Evolutionary conservation across 2,113 vertebrate genomes (phyloP).

Genomic region (Siphamia tubifer): DNA sequence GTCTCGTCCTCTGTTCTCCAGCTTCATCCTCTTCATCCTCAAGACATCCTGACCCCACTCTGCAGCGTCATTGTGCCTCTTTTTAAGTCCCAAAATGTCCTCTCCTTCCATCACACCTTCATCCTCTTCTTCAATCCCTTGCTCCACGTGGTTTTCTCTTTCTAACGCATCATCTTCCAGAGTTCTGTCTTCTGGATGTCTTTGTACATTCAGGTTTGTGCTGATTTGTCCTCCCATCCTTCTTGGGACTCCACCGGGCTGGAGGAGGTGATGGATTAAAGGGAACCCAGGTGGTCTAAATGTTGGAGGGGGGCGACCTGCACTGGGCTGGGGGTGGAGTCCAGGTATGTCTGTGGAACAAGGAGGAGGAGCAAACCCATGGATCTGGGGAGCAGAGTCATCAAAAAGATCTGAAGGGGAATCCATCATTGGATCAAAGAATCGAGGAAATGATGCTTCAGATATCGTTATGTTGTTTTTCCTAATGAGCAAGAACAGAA

Average conservation of each 20-base stretch:
- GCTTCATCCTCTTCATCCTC: slow-evolving; percentile 74
- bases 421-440: slow-evolving; percentile 71
- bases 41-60: slow-evolving; percentile 69
- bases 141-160: slow-evolving; percentile 34
- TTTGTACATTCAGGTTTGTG: slow-evolving; percentile 25
- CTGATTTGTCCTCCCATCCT: slow-evolving; percentile 55
- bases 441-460: background rate
- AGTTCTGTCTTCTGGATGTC: slow-evolving; percentile 33
- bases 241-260: slow-evolving; percentile 64
- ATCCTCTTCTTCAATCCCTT: slow-evolving; percentile 24
- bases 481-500: background rate
- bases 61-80: slow-evolving; percentile 23
- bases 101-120: slow-evolving; percentile 37
- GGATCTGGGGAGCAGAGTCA: slow-evolving; percentile 65
- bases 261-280: slow-evolving; percentile 76
- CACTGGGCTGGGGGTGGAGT: slow-evolving; percentile 32
- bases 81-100: slow-evolving; percentile 47
- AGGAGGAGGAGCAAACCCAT: slow-evolving; percentile 57
- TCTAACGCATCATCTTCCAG: slow-evolving; percentile 40
- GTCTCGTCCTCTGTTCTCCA: slow-evolving; percentile 52
- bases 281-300: slow-evolving; percentile 66
- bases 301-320: slow-evolving; percentile 40
- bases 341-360: slow-evolving; percentile 58
- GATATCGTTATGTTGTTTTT: background rate
- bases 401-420: slow-evolving; percentile 74